Percentiles rank a stretch among this genome's conserved stretches.
phyloP scores from a whole-genome alignment of 1,140 invertebrate species.

The Orchesella cincta region DNA sequence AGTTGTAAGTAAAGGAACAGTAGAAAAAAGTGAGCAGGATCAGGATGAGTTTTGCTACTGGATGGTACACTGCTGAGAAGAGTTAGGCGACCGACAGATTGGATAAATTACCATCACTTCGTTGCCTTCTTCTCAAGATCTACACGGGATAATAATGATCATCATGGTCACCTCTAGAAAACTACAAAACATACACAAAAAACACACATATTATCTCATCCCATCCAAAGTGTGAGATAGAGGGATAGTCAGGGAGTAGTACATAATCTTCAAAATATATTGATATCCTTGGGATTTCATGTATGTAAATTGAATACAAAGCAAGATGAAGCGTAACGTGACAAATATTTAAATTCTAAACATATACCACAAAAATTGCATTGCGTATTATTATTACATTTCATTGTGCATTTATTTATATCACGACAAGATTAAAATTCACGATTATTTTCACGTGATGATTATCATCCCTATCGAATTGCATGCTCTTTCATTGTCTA shows the following conservation, averaged over 20 bases:
- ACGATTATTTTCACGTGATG: too few relatives aligned
- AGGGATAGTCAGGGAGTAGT: background rate
- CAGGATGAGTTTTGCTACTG: background rate
- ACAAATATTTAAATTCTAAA: background rate
- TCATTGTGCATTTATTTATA: too few relatives aligned
- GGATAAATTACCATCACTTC: conserved; percentile 1
- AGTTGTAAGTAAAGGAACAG: background rate
- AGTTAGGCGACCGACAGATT: background rate
- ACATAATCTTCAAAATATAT: background rate
- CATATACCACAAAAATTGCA: background rate
- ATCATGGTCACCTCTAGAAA: background rate
- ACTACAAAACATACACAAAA: background rate
- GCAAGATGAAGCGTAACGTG: background rate
- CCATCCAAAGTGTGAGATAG: too few relatives aligned
- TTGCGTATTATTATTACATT: too few relatives aligned
- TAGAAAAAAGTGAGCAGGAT: background rate
- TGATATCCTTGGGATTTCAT: background rate
- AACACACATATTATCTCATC: background rate
- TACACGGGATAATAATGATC: background rate
- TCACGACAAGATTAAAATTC: too few relatives aligned
- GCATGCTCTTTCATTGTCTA: too few relatives aligned
- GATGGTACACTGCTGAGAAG: background rate
- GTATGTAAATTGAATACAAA: background rate
- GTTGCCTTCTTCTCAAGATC: background rate
- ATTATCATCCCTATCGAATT: too few relatives aligned